Percentiles rank a stretch among this genome's conserved stretches.
Evolutionary conservation across 2,797 vertebrate species (phyloP).

Genomic region (Epinephelus coioides): DNA sequence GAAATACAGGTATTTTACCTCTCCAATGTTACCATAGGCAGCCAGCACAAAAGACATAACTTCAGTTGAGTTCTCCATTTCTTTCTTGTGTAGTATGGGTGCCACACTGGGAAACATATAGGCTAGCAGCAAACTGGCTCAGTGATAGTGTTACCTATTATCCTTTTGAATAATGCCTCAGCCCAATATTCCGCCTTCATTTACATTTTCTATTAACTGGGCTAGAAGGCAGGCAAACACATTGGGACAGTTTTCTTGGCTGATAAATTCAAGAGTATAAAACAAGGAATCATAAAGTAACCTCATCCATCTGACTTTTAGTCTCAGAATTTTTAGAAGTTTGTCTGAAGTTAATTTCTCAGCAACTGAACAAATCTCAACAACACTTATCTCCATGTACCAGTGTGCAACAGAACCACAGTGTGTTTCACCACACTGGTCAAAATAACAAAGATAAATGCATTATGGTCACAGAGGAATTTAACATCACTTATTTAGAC

Average conservation of each 20-base stretch:
- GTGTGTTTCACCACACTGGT: background rate
- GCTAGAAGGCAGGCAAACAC: background rate
- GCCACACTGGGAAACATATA: background rate
- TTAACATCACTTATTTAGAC: background rate
- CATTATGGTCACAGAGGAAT: background rate
- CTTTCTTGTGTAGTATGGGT: background rate
- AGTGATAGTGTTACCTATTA: too few species aligned
- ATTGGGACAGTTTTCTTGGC: background rate
- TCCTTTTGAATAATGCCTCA: too few species aligned
- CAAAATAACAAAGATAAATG: background rate
- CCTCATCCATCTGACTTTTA: background rate
- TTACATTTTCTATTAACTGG: background rate
- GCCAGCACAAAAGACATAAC: slow-evolving; percentile 57
- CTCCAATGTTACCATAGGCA: slow-evolving; percentile 47
- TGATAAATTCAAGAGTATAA: background rate
- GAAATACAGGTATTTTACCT: slow-evolving; percentile 46
- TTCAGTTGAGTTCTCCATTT: slow-evolving; percentile 69
- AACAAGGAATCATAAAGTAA: background rate
- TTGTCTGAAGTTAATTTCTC: too few species aligned
- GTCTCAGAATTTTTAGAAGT: too few species aligned
- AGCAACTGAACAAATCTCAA: too few species aligned
- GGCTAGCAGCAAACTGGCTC: too few species aligned
- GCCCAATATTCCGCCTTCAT: background rate
- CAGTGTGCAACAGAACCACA: background rate
- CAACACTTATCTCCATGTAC: background rate